phyloP scores from a whole-genome alignment of 2,888 invertebrate genomes.

The Drosophila kambysellisi region DNA sequence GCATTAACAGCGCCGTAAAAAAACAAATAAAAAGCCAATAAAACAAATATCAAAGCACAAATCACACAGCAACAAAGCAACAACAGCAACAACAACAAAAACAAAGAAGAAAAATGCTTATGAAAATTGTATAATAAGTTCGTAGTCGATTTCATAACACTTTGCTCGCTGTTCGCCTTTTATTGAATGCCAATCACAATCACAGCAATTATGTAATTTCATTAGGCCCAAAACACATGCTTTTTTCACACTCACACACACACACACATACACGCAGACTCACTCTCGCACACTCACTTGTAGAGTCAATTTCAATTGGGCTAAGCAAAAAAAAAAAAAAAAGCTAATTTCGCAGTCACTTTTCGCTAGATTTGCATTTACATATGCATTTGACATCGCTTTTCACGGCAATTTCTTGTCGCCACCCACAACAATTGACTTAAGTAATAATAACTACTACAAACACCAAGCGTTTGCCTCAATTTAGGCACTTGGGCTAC shows the following conservation, averaged over 20 bases:
- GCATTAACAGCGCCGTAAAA: constrained; percentile 64
- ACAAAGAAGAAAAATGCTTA: constrained; percentile 31
- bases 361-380: constrained; percentile 47
- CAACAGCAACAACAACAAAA: constrained; percentile 10
- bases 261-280: constrained; percentile 4
- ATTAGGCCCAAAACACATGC: constrained; percentile 49
- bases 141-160: constrained; percentile 52
- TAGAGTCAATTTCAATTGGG: constrained; percentile 22
- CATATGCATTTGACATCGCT: constrained; percentile 61
- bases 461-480: not conserved
- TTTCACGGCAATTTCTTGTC: constrained; percentile 52
- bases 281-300: constrained; percentile 23
- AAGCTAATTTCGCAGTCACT: not conserved
- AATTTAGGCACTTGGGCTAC: not conserved
- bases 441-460: constrained; percentile 44
- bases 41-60: constrained; percentile 70
- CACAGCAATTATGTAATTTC: constrained; percentile 63
- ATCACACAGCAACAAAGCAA: constrained; percentile 49
- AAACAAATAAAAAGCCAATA: constrained; percentile 69
- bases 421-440: constrained; percentile 62
- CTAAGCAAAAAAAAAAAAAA: not conserved
- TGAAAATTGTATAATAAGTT: constrained; percentile 64
- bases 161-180: constrained; percentile 21
- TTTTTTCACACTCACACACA: constrained; percentile 25
- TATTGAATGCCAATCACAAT: constrained; percentile 59